Conservation (phyloP, 2,797 vertebrate species). For the Aeoliscus strigatus region DNA sequence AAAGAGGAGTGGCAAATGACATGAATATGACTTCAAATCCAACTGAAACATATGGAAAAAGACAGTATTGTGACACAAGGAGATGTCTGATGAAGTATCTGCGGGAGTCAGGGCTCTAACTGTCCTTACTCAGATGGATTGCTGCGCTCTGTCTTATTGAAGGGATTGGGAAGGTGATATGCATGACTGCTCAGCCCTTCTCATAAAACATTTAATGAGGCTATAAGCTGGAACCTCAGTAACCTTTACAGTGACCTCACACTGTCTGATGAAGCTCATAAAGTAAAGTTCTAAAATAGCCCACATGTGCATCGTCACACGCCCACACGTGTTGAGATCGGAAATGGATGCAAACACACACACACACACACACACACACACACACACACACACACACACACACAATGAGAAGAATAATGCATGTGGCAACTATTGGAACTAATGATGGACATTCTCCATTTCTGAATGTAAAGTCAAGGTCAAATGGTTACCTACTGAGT, state of each 20-base stretch:
- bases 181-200: constrained; percentile 37
- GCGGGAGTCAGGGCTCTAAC: constrained; percentile 7
- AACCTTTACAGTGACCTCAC: constrained; percentile 51
- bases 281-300: constrained; percentile 27
- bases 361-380: too few relatives aligned
- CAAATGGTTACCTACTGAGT: too few relatives aligned
- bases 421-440: too few relatives aligned
- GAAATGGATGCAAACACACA: too few relatives aligned
- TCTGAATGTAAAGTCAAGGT: too few relatives aligned
- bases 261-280: constrained; percentile 49
- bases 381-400: too few relatives aligned
- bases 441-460: too few relatives aligned
- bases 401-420: too few relatives aligned
- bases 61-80: constrained; percentile 1
- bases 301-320: constrained; percentile 6
- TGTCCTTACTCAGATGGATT: constrained; percentile 25
- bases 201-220: constrained; percentile 63
- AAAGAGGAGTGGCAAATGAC: too few relatives aligned
- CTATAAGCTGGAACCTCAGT: constrained; percentile 40
- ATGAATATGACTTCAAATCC: too few relatives aligned
- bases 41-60: background rate
- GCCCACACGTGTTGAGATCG: background rate
- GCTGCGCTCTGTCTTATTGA: constrained; percentile 22
- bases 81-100: constrained; percentile 22
- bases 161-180: constrained; percentile 29